phyloP scores from a whole-genome alignment of 2,113 vertebrate genomes.

The Atherinomorus stipes region DNA sequence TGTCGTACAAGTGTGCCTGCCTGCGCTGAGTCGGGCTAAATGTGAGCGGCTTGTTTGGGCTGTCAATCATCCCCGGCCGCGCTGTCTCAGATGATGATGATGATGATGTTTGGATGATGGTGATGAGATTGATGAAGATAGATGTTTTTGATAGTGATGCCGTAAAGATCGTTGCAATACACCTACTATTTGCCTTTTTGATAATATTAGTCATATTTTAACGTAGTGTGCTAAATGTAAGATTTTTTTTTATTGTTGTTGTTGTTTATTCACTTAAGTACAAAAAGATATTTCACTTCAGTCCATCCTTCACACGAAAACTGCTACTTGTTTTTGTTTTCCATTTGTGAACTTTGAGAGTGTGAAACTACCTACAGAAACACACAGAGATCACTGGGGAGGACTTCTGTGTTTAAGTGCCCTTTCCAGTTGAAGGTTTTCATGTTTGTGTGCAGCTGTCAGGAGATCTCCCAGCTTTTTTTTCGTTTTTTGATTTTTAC shows the following conservation, averaged over 20 bases:
- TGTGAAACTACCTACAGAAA: conserved; percentile 56
- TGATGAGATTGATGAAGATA: conserved; percentile 69
- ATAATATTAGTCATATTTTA: conserved; percentile 80
- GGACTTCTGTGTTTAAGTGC: conserved; percentile 47
- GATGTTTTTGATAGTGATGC: conserved; percentile 66
- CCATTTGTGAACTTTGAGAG: conserved; percentile 34
- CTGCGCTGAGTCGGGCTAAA: conserved; percentile 65
- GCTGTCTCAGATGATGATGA: conserved; percentile 64
- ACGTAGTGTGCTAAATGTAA: conserved; percentile 69
- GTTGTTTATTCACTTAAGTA: conserved; percentile 68
- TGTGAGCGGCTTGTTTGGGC: conserved; percentile 60
- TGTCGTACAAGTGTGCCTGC: conserved; percentile 75
- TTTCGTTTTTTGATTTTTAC: not conserved
- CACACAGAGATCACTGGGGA: conserved; percentile 22
- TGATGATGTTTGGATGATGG: conserved; percentile 66
- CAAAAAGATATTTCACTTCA: conserved; percentile 50
- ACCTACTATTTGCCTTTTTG: conserved; percentile 76
- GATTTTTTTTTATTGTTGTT: conserved; percentile 57
- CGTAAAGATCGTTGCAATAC: conserved; percentile 68
- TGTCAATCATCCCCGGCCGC: conserved; percentile 71
- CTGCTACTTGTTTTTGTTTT: not conserved
- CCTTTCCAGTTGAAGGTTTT: conserved; percentile 24
- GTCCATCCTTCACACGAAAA: conserved; percentile 29
- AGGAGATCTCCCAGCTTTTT: conserved; percentile 11
- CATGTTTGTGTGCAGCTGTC: not conserved